Evolutionary conservation across 2,888 invertebrate species (phyloP), one percentile per base, ranked within the genome.

Genomic region (Perizoma affinitatum): DNA sequence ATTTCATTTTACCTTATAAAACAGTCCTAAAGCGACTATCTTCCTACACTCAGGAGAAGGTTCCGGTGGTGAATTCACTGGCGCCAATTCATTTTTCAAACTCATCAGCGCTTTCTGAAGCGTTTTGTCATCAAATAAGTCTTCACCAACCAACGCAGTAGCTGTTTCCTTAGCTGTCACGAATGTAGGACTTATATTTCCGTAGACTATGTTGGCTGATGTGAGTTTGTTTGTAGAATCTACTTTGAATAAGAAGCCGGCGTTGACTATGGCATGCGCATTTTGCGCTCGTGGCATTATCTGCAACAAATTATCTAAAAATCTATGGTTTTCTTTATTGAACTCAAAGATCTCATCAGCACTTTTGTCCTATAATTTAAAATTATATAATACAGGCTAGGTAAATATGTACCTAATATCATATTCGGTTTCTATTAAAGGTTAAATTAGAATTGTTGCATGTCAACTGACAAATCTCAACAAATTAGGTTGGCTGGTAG

Each of bases 261-360:
- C 96, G 76, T 96, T 96, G 0, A 97, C 94, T 64, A 95, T 94
- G 0, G 96, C 96, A 71, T 96, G 96, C 0, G 96, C 94, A 76
- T 96, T 96, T 87, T 96, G 96, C 0, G 95, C 94, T 66, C 96
- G 87, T 0, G 95, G 94, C 94, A 95, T 96, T 68, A 96, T 95
- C 96, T 96, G 76, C 62, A 90, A 70, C 5, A 56, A 43, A 43
- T 48, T 6, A 7, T 7, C 5, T 38, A 22, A 22, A 22, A n/a
- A 49, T 49, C 53, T 42, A 10, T 40, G 6, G 7, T 45, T 5
- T 45, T 38, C n/a, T 45, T 38, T 7, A 7, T 38, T 6, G 38
- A 4, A 38, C 5, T 38, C 7, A 38, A 38, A 6, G 4, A 6
- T 38, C 38, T 22, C 22, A 22, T 22, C 22, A 22, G 1, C 22